Base-by-base conservation (phyloP, 2,888 invertebrate species). In the Andrena praecox region DNA sequence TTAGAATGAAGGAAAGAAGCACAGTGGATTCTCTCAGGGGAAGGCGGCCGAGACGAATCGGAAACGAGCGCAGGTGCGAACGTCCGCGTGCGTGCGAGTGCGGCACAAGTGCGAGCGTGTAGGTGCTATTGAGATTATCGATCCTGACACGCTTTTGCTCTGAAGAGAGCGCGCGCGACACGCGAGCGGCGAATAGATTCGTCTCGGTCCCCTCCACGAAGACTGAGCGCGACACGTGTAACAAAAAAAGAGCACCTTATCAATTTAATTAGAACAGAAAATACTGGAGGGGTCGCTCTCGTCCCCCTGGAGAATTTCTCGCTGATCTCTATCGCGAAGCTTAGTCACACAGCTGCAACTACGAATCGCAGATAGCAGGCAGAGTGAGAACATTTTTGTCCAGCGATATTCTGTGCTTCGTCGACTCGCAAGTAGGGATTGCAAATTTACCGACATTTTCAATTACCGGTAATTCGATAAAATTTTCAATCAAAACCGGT, bases 251-350 rank as follows among this genome's bases (percentile, higher is more conserved):
- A 29, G 10, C 42, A 29, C 59, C 2, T 42, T 56, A 7, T 64
- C 50, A 35, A 67, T 76, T 63, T 35, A 50, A 76, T 79, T 64
- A 48, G 64, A 56, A 4, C 7, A 12, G 24, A 27, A 42, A 59
- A 52, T 70, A 12, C 2, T 59, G 24, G 20, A 27, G n/a, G 16
- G 2, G 31, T 7, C 0, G 7, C 35, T 56, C 35, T 56, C 7
- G 29, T 16, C 29, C 31, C 70, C 12, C 42, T 8, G 2, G 6
- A 48, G 20, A 63, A 66, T 48, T 50, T 75, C 48, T 52, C 8
- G 2, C 31, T 24, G 20, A 31, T 59, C 20, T 12, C 8, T 35
- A 24, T 10, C 12, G 35, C 16, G 16, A n/a, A 10, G 27, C 6
- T 35, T 63, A 24, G 33, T 71, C 24, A 50, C 20, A 29, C 8